Conservation (phyloP, 2,797 vertebrate genomes). For the Craterocephalus amniculus region DNA sequence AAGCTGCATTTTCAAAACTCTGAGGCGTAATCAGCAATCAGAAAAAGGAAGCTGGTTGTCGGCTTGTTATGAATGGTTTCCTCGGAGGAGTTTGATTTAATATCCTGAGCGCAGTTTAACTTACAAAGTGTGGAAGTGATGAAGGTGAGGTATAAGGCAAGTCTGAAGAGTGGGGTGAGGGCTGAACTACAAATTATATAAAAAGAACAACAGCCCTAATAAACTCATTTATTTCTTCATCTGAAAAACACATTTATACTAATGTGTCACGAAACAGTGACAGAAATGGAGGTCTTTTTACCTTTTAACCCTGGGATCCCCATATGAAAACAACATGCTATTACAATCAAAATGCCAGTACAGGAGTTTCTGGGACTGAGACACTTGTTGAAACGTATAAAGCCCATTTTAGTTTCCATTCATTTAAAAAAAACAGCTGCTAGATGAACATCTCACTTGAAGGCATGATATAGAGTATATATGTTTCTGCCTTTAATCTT, state of each 20-base stretch:
- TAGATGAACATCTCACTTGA: not conserved
- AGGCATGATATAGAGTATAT: not conserved
- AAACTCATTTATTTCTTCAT: constrained; percentile 14
- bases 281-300: constrained; percentile 4
- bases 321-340: constrained; percentile 3
- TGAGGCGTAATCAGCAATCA: constrained; percentile 80
- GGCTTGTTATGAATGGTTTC: constrained; percentile 70
- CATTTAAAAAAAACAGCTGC: not conserved
- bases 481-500: not conserved
- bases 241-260: constrained; percentile 12
- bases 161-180: constrained; percentile 30
- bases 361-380: constrained; percentile 18
- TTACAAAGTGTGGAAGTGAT: constrained; percentile 30
- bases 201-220: constrained; percentile 42
- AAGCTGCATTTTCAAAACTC: constrained; percentile 64
- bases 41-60: constrained; percentile 75
- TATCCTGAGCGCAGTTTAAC: constrained; percentile 48
- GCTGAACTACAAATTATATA: constrained; percentile 54
- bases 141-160: constrained; percentile 19
- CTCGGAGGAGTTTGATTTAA: constrained; percentile 74
- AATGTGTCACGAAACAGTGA: constrained; percentile 14
- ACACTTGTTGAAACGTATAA: constrained; percentile 31
- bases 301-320: constrained; percentile 21
- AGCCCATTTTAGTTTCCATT: constrained; percentile 14
- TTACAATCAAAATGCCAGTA: not conserved